A percentile compares a stretch with the other conserved stretches of the same genome.
phyloP scores from a whole-genome alignment of 2,113 vertebrate species.

The Taurulus bubalis region DNA sequence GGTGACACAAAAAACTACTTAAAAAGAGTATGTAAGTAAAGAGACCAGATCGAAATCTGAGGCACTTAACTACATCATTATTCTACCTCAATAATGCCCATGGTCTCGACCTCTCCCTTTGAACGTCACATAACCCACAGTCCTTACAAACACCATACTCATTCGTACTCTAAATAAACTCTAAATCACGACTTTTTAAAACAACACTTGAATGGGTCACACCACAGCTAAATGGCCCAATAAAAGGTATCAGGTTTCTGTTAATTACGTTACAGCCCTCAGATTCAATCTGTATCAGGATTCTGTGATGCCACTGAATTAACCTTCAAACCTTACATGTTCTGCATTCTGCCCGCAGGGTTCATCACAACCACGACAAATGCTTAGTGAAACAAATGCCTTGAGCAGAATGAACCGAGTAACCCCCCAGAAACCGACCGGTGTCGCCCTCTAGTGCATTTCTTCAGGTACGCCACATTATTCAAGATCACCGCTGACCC shows the following conservation, averaged over 20 bases:
- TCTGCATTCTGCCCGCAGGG: neutral
- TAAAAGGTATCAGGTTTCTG: conserved; percentile 12
- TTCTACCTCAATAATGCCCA: neutral
- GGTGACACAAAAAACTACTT: neutral
- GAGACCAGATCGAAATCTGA: neutral
- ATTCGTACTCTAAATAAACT: fast-evolving
- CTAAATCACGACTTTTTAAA: neutral
- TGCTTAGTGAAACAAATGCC: conserved; percentile 33
- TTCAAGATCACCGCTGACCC: neutral
- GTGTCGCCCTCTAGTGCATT: conserved; percentile 75
- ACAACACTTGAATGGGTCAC: conserved; percentile 23
- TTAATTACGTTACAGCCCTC: neutral
- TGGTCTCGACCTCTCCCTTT: neutral
- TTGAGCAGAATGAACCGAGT: conserved; percentile 61
- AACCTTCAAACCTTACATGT: neutral
- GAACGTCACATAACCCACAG: neutral
- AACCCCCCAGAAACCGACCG: conserved; percentile 48
- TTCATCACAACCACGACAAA: conserved; percentile 5
- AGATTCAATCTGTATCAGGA: neutral
- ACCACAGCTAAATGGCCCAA: conserved; percentile 16
- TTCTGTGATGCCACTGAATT: neutral
- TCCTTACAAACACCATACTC: neutral
- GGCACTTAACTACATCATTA: neutral
- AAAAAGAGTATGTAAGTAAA: neutral
- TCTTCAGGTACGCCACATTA: neutral